phyloP scores from a whole-genome alignment of 2,888 invertebrate genomes.

The Prosapia bicincta region DNA sequence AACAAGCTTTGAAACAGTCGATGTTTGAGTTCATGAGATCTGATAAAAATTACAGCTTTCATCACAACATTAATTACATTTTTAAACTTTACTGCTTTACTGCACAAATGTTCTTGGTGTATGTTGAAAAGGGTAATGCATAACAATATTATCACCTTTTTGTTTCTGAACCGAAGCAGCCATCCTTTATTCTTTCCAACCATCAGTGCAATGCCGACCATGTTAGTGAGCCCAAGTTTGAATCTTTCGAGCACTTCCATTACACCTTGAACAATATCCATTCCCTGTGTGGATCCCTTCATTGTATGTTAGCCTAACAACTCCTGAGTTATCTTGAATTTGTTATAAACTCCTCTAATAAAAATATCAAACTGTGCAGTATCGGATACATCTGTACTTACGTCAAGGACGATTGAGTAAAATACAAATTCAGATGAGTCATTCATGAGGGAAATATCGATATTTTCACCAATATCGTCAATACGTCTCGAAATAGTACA shows the following conservation, averaged over 20 bases:
- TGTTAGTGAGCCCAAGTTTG: neutral
- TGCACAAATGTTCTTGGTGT: neutral
- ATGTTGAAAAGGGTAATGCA: neutral
- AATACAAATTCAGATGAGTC: neutral
- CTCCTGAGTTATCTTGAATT: neutral
- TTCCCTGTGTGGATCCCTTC: neutral
- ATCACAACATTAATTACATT: neutral
- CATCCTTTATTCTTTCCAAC: neutral
- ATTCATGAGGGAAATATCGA: neutral
- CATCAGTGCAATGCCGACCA: neutral
- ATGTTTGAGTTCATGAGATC: neutral
- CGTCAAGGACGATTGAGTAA: neutral
- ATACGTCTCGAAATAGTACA: neutral
- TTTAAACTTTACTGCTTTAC: neutral
- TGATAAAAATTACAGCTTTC: neutral
- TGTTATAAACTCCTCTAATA: neutral
- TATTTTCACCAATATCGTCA: neutral
- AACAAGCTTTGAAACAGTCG: neutral
- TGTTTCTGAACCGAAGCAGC: neutral
- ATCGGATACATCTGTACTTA: neutral
- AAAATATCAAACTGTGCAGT: neutral
- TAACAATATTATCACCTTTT: neutral
- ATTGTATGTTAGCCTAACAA: neutral
- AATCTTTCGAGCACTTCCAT: neutral
- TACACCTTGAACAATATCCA: neutral